Base-by-base conservation (phyloP, 1,140 invertebrate species). In the Drosophila ficusphila region DNA sequence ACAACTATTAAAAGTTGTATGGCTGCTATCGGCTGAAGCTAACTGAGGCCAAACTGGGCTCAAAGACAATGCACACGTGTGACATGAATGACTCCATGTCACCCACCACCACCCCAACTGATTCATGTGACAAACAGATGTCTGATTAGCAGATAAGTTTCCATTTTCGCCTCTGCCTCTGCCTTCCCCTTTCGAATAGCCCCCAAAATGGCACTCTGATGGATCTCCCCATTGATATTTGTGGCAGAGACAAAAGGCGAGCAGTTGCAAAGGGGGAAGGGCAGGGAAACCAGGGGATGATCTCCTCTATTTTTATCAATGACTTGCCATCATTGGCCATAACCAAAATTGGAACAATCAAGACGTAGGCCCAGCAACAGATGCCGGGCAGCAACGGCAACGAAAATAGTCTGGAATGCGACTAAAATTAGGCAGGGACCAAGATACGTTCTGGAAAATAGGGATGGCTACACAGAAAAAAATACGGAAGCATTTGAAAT, bases 131-230 rank as follows among this genome's bases (percentile, higher is more conserved):
- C 82, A 86, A 88, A 42, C 82, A 86, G 82, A 86, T 86, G 82
- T 75, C 77, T 77, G 76, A 86, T 86, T 86, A 86, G 85, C 82
- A 88, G 81, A 86, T 86, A 86, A 74, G 56, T 86, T 86, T 81
- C 73, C 76, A 81, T 81, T 81, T 54, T 41, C 36, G 34, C 41
- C 60, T 27, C 56, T n/a, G n/a, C 53, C 14, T 21, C 11, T 34
- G 33, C 49, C 18, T 12, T 34, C 38, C 49, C 18, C 19, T 36
- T n/a, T 14, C 41, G 29, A 46, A 33, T 25, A 31, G 36, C 31
- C 21, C 39, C 31, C 29, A 41, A 54, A 58, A 56, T 56, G 31
- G 51, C 49, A 27, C 16, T 33, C 14, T 71, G 58, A 69, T 64
- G 53, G 16, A 68, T 74, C 41, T 44, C 34, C 47, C 68, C 79